phyloP scores from a whole-genome alignment of 1,140 invertebrate genomes.

The Pogonomyrmex barbatus region DNA sequence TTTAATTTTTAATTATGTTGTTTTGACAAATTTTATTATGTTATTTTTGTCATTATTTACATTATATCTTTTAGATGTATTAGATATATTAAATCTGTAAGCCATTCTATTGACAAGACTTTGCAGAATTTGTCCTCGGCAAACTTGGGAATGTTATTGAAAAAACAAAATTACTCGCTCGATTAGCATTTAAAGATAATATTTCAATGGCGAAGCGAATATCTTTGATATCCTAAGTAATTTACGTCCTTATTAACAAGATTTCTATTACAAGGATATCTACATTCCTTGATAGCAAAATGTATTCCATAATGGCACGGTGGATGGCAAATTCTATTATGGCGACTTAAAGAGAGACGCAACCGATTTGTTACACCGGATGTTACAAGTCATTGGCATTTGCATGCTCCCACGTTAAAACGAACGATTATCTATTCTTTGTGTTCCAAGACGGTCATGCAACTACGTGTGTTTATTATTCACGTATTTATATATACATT shows the following conservation, averaged over 20 bases:
- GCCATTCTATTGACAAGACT: background rate
- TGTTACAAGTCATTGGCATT: slow-evolving; percentile 16
- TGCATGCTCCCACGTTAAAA: slow-evolving; percentile 41
- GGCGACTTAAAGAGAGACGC: background rate
- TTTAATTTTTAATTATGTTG: no score
- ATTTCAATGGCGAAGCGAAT: slow-evolving; percentile 7
- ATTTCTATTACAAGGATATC: slow-evolving; percentile 51
- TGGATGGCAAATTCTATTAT: slow-evolving; percentile 37
- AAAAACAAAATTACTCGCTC: background rate
- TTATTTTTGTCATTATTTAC: no score
- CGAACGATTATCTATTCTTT: slow-evolving; percentile 23
- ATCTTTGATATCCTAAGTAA: background rate
- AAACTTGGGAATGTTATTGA: background rate
- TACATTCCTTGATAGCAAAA: slow-evolving; percentile 53
- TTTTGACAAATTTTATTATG: no score
- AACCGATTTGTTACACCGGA: slow-evolving; percentile 6
- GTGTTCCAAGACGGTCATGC: slow-evolving; percentile 1
- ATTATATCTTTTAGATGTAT: no score
- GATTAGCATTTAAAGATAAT: background rate
- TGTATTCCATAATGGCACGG: background rate
- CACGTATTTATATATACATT: slow-evolving; percentile 6
- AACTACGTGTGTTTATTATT: slow-evolving; percentile 24
- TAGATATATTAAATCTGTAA: no score
- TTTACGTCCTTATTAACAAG: background rate
- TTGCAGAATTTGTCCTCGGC: background rate